Evolutionary conservation across 1,140 invertebrate species (phyloP).

Genomic region (Trachymyrmex septentrionalis): DNA sequence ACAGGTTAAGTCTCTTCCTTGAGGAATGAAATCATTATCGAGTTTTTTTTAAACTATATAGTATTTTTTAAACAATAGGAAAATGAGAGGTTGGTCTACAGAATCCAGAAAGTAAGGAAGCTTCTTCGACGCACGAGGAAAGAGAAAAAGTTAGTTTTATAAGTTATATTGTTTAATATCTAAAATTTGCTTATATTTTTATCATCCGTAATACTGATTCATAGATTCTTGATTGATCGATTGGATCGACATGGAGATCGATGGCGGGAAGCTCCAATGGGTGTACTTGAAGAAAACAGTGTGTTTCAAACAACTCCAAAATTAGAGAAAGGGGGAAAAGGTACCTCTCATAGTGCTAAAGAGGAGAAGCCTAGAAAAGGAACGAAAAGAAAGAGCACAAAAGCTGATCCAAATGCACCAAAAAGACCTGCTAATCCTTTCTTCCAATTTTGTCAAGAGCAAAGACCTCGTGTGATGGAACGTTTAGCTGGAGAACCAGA

Average conservation of each 20-base stretch:
- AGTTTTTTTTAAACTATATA: conserved; percentile 34
- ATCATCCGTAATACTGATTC: background rate
- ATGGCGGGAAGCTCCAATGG: conserved; percentile 86
- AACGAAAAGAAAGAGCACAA: conserved; percentile 84
- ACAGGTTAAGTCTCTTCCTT: conserved; percentile 78
- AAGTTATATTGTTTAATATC: conserved; percentile 75
- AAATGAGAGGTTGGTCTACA: conserved; percentile 86
- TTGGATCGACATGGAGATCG: conserved; percentile 85
- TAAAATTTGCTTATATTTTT: conserved; percentile 2
- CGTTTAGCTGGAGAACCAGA: conserved; percentile 89
- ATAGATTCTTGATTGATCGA: conserved; percentile 85
- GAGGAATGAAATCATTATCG: background rate
- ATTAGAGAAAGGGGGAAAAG: conserved; percentile 81
- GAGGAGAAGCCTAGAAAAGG: conserved; percentile 85
- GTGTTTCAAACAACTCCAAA: conserved; percentile 82
- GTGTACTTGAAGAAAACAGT: conserved; percentile 85
- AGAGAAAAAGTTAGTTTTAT: conserved; percentile 85
- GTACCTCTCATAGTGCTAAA: conserved; percentile 76
- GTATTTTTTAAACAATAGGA: conserved; percentile 80
- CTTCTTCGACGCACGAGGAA: conserved; percentile 84
- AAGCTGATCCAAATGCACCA: conserved; percentile 91
- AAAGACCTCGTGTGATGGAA: conserved; percentile 91
- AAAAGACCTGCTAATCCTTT: conserved; percentile 93
- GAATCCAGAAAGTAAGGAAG: conserved; percentile 85
- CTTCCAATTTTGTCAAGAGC: conserved; percentile 93